Evolutionary conservation across 2,888 invertebrate genomes (phyloP), one percentile per base, ranked within the genome.

Genomic region (Pseudeuparius sepicola): DNA sequence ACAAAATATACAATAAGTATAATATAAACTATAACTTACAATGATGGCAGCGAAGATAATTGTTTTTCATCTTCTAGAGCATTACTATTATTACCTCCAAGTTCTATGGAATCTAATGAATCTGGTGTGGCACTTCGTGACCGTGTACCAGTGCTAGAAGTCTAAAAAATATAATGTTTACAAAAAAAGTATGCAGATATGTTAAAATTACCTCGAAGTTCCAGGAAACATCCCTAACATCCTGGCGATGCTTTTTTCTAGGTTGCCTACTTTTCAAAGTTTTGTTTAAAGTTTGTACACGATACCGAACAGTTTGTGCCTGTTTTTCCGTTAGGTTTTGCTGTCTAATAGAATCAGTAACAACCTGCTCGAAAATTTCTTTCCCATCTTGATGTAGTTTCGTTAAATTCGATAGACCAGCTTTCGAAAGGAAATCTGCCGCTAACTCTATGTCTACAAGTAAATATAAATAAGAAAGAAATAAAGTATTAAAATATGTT

Each of bases 61-160:
- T 47, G 31, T 35, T 47, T 52, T 28, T 53, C 53, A 36, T 58
- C 57, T 42, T 58, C 58, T 44, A 59, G 58, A 11, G 57, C 59
- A n/a, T n/a, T n/a, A n/a, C n/a, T n/a, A n/a, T n/a, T n/a, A n/a
- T n/a, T n/a, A n/a, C n/a, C n/a, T 14, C 52, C 55, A 33, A 57
- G 47, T 36, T 57, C 58, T 14, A 49, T 50, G 30, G 86, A 86
- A 64, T 87, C 87, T 56, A 88, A 64, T 17, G 87, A 88, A 66
- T 88, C 88, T 15, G 88, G 88, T 36, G 88, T 88, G 45, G 86
- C 88, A 59, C 86, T 87, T 44, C 88, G 76, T 44, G 87, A 85
- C 60, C 85, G 66, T 48, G 84, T 84, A 48, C 83, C 85, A 56
- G 85, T 85, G 51, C 78, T 78, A 44, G 83, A 83, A 59, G 78